Evolutionary conservation across 2,797 vertebrate genomes (phyloP), one percentile per base, ranked within the genome.

Genomic region (Oryzias dopingdopingensis): DNA sequence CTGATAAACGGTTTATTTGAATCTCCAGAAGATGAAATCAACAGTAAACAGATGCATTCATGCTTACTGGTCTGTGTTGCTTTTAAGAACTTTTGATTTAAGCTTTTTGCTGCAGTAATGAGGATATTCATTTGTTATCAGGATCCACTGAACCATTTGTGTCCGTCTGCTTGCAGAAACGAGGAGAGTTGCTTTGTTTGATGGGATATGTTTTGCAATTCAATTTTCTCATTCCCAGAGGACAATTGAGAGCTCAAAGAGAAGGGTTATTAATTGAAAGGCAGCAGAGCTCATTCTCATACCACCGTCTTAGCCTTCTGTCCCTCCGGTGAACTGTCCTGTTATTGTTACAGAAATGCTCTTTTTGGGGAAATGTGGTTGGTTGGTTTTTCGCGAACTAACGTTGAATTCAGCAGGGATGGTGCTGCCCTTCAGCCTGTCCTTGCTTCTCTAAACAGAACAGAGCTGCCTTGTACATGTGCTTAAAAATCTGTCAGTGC

Each of bases 151-250:
- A 37, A 10, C 10, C 12, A 37, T 37, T 37, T 37, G 32, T 37
- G 62, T 69, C 71, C 46, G 43, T 65, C 65, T 47, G 59, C 66
- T 70, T 78, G 56, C 73, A 49, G 43, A 56, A 52, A 80, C 78
- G 70, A 79, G 80, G 73, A 74, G 80, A 77, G 74, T 71, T 56
- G 79, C 79, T 84, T 83, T 86, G 81, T 88, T 88, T 85, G 79
- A 66, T 1, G 17, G 81, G 83, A 88, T 85, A 76, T 81, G 80
- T 80, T 86, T 77, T 42, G 77, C 79, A 85, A 86, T 86, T 88
- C 81, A 88, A 86, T 86, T 86, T 85, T 82, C 63, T 72, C 67
- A 2, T 64, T 87, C 79, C 83, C 83, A 60, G 68, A 71, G 69
- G 82, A 80, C 65, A 70, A 56, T 67, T 67, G 65, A 59, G 76